Evolutionary conservation across 1,140 invertebrate genomes (phyloP), one percentile per base, ranked within the genome.

Genomic region (Lucilia cuprina): DNA sequence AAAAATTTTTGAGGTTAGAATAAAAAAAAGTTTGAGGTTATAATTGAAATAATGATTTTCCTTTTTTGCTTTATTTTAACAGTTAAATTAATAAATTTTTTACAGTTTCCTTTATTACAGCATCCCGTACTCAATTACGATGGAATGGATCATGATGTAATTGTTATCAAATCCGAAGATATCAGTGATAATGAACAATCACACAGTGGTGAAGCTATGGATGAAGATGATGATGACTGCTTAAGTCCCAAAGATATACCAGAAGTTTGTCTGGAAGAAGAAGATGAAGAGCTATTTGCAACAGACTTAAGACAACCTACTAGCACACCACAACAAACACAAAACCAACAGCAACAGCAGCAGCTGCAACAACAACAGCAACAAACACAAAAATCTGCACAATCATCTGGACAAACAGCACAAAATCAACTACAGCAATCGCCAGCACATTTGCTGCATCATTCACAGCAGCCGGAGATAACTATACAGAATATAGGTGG

Each of bases 81-180:
- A 21, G 4, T 49, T 30, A 30, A 14, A 9, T 34, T 41, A 41
- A 41, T 21, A 65, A 41, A 55, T 60, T 7, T 21, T 10, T 34
- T 14, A 25, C n/a, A 83, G 80, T 82, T 77, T 65, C 82, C 74
- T 14, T 75, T 65, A 10, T 74, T 82, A 25, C 80, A 84, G 82
- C 84, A 82, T 50, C 80, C 82, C 12, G 17, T 80, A 5, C 70
- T 84, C 70, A 82, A 49, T 74, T 90, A 89, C 47, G 88, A 90
- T 82, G 86, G 86, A 74, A 87, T 90, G 89, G 89, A 91, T 47
- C 87, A 86, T 30, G 89, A 90, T 25, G 89, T 91, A 9, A 88
- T 91, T 55, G 83, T 91, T 21, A 91, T 91, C 78, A 91, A 91
- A 85, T 90, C 89, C 65, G 89, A 91, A 83, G 90, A 89, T 12